phyloP scores from a whole-genome alignment of 1,140 invertebrate genomes.

The Eumeta japonica region DNA sequence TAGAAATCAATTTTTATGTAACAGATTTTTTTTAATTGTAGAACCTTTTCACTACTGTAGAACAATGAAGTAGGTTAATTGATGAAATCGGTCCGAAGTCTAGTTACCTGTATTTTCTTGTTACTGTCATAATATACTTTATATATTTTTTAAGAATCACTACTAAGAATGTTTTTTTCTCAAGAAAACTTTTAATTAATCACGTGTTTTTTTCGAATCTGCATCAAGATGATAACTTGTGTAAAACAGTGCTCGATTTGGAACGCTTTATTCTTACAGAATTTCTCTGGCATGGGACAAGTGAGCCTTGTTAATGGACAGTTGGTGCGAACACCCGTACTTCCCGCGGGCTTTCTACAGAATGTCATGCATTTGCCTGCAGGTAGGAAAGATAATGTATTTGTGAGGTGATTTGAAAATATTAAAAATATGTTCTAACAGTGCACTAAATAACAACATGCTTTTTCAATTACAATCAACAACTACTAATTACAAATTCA shows the following conservation, averaged over 20 bases:
- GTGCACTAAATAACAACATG: too few species aligned
- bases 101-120: too few species aligned
- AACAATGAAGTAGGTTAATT: too few species aligned
- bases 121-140: too few species aligned
- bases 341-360: constrained; percentile 59
- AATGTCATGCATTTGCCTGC: constrained; percentile 55
- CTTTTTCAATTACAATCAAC: too few species aligned
- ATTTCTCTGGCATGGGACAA: constrained; percentile 51
- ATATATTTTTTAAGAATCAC: too few species aligned
- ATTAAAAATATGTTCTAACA: neutral
- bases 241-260: neutral
- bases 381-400: constrained; percentile 18
- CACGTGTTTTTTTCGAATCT: neutral
- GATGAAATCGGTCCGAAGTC: constrained; percentile 19
- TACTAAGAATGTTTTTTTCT: too few species aligned
- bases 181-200: neutral
- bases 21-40: too few species aligned
- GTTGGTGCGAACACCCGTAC: constrained; percentile 61
- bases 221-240: constrained; percentile 6
- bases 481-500: too few species aligned
- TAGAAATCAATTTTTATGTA: too few species aligned
- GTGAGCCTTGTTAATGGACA: constrained; percentile 61
- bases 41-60: too few species aligned
- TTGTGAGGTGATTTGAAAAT: neutral
- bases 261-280: constrained; percentile 28